Evolutionary conservation across 2,888 invertebrate species (phyloP), one percentile per base, ranked within the genome.

Genomic region (Caenorhabditis sp.): DNA sequence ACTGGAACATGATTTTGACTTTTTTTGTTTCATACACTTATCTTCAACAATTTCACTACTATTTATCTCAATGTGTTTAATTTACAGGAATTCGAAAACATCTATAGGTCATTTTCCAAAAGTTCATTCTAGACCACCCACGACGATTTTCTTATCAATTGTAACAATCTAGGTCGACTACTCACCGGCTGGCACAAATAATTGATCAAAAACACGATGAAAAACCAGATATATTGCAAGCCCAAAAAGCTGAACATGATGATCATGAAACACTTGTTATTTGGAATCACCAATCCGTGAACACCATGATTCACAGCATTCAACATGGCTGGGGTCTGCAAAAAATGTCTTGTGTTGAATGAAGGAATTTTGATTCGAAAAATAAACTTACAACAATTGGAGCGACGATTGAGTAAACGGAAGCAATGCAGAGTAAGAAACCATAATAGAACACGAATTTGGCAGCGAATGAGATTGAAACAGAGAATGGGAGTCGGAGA

Each of bases 361-460:
- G n/a, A n/a, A n/a, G n/a, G n/a, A n/a, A n/a, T n/a, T n/a, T n/a
- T n/a, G n/a, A n/a, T n/a, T n/a, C n/a, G 36, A 36, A 36, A 36
- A 36, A 36, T 10, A 53, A 25, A 66, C 56, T 38, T 68, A 83
- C 84, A 75, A 82, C 77, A 61, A 83, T 63, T 43, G 83, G 84
- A 56, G 84, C 84, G 31, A 83, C 72, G 17, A 83, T 78, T 2
- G 77, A 73, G 77, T 83, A 84, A n/a, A 84, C 74, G 0, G 84
- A 84, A 14, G 81, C 80, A 27, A 83, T 82, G 56, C 84, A 84
- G 23, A 84, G 74, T 12, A 84, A 59, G 61, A 84, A 82, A 17
- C 84, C 84, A 68, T 84, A 84, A 72, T 84, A 84, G 73, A 83
- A 83, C 10, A 84, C 72, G 54, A 84, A 84, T 62, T 79, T 83